phyloP scores from a whole-genome alignment of 2,113 vertebrate species.

The Oreotrochilus melanogaster region DNA sequence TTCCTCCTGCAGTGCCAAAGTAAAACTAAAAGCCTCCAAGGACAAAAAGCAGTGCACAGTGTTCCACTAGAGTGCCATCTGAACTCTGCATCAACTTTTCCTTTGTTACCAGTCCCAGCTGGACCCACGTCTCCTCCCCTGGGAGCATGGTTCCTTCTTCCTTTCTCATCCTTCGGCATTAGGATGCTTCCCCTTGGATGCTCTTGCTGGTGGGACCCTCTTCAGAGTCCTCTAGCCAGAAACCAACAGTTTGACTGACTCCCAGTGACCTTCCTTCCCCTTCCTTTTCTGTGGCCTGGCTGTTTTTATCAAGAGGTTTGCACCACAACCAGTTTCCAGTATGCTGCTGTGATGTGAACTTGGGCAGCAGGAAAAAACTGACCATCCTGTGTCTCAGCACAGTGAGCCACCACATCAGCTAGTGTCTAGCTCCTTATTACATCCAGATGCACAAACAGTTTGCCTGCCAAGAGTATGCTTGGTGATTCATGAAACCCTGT shows the following conservation, averaged over 20 bases:
- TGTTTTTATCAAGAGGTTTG: not conserved
- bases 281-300: not conserved
- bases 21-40: not conserved
- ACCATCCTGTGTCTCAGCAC: not conserved
- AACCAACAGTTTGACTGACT: not conserved
- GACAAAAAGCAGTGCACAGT: not conserved
- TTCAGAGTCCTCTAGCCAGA: not conserved
- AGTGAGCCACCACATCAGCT: slow-evolving; percentile 26
- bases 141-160: not conserved
- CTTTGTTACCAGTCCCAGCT: not conserved
- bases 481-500: slow-evolving; percentile 47
- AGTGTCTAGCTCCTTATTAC: slow-evolving; percentile 51
- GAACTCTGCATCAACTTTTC: not conserved
- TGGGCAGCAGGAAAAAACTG: not conserved
- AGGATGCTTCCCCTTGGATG: not conserved
- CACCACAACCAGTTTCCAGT: not conserved
- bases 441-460: slow-evolving; percentile 68
- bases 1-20: not conserved
- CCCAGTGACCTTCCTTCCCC: not conserved
- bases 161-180: not conserved
- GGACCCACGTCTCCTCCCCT: accelerated
- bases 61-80: not conserved
- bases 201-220: not conserved
- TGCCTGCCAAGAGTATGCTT: slow-evolving; percentile 44
- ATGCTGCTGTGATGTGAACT: slow-evolving; percentile 24